Percentiles rank a stretch among this genome's conserved stretches.
These are phyloP conservation scores for Medauroidea extradentata DNA, from an alignment of 1,140 invertebrate genomes.

Conservation along the genomic window DNA sequence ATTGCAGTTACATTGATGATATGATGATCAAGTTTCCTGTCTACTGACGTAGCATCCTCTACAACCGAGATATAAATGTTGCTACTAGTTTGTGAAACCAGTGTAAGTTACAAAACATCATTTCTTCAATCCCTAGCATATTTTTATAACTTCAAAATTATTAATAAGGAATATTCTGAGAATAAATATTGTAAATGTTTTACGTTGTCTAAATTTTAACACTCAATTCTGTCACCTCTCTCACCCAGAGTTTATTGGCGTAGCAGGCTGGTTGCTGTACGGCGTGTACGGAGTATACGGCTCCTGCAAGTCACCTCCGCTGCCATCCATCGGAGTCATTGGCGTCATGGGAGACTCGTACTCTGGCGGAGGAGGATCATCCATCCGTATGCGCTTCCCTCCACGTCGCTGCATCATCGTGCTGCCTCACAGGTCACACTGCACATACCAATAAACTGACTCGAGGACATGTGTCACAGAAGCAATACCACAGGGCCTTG, in stretches of 20 bases:
- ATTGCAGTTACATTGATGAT: too few species aligned
- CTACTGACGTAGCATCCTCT: too few species aligned
- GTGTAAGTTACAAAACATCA: too few species aligned
- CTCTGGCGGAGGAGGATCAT: constrained; percentile 78
- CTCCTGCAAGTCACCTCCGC: constrained; percentile 45
- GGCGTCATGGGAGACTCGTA: constrained; percentile 78
- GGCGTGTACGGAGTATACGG: constrained; percentile 44
- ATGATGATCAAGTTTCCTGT: too few species aligned
- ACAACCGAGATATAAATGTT: too few species aligned
- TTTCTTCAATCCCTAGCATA: too few species aligned
- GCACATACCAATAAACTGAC: too few species aligned
- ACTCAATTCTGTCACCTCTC: too few species aligned
- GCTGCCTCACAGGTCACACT: too few species aligned
- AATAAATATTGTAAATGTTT: constrained; percentile 1
- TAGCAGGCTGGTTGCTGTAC: constrained; percentile 44
- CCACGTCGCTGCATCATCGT: constrained; percentile 69
- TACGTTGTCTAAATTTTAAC: constrained; percentile 1
- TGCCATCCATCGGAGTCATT: constrained; percentile 49
- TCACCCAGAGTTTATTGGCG: constrained; percentile 39
- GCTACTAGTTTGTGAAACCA: too few species aligned
- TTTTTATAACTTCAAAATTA: not conserved
- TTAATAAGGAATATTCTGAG: not conserved
- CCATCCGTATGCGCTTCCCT: constrained; percentile 86
- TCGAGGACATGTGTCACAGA: too few species aligned
- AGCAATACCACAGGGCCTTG: too few species aligned